Evolutionary conservation across 2,888 invertebrate genomes (phyloP).

Genomic region (Drosophila colorata): DNA sequence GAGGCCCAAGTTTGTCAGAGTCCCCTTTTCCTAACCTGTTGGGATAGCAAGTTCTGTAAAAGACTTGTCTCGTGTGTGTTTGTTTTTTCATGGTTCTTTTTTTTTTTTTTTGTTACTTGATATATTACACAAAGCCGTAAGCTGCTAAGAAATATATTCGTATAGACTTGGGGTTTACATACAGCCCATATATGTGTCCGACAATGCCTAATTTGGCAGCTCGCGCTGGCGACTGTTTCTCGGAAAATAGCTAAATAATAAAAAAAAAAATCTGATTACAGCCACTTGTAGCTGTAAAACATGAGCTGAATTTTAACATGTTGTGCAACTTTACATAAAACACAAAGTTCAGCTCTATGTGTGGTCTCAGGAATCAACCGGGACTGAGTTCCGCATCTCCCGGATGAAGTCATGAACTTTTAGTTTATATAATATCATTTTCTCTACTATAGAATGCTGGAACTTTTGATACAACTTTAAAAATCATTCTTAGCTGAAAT

Average conservation of each 20-base stretch:
- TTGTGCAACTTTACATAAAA: conserved; percentile 54
- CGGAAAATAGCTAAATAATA: conserved; percentile 45
- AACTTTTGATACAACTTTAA: too few relatives aligned
- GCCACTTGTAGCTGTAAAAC: conserved; percentile 39
- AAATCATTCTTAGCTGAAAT: too few relatives aligned
- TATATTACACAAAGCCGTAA: conserved; percentile 51
- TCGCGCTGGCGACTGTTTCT: conserved; percentile 38
- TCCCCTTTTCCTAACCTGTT: conserved; percentile 26
- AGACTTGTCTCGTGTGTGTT: conserved; percentile 46
- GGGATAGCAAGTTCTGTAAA: conserved; percentile 59
- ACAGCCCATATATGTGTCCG: conserved; percentile 12
- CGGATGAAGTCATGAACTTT: background rate
- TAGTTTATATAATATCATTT: background rate
- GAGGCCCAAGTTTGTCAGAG: conserved; percentile 51
- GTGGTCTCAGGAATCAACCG: conserved; percentile 46
- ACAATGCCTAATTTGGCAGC: conserved; percentile 48
- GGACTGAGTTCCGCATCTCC: background rate
- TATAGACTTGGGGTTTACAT: conserved; percentile 3
- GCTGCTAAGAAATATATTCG: conserved; percentile 39
- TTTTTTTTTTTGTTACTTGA: conserved; percentile 31
- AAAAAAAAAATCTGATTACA: conserved; percentile 47
- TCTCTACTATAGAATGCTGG: too few relatives aligned
- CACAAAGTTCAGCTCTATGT: conserved; percentile 26
- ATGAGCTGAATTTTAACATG: conserved; percentile 59
- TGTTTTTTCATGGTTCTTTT: background rate